Percentiles rank a stretch among this genome's conserved stretches.
phyloP scores from a whole-genome alignment of 2,797 vertebrate genomes.

The Anomalospiza imberbis region DNA sequence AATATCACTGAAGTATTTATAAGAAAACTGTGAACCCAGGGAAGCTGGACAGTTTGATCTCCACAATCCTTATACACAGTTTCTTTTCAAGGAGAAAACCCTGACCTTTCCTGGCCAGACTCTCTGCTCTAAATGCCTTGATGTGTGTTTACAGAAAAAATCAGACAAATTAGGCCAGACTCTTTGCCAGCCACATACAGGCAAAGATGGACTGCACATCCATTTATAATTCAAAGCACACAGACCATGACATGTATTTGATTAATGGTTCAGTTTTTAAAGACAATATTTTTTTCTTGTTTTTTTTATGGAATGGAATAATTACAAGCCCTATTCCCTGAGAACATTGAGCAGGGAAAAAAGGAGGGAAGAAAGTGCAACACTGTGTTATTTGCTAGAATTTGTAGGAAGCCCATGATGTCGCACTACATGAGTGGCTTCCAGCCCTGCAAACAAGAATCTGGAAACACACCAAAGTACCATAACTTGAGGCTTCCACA shows the following conservation, averaged over 20 bases:
- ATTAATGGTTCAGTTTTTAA: neutral
- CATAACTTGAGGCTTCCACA: neutral
- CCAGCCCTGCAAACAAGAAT: neutral
- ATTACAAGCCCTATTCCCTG: neutral
- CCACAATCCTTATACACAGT: neutral
- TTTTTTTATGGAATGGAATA: neutral
- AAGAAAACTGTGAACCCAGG: neutral
- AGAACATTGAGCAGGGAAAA: neutral
- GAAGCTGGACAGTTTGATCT: neutral
- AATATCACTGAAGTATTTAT: neutral
- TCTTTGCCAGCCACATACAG: neutral
- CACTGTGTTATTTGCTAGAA: neutral
- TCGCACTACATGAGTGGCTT: neutral
- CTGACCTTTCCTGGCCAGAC: neutral
- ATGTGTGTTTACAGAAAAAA: neutral
- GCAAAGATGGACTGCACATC: neutral
- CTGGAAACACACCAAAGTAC: neutral
- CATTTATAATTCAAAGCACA: neutral
- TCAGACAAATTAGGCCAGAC: neutral
- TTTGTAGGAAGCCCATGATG: neutral
- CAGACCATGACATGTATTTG: neutral
- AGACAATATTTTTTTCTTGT: neutral
- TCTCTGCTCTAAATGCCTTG: neutral
- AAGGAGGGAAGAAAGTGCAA: neutral
- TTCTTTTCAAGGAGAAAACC: neutral